These are phyloP conservation scores for Pseudococcus jackbeardsleyi DNA, from an alignment of 2,888 invertebrate species.

Conservation along the genomic window DNA sequence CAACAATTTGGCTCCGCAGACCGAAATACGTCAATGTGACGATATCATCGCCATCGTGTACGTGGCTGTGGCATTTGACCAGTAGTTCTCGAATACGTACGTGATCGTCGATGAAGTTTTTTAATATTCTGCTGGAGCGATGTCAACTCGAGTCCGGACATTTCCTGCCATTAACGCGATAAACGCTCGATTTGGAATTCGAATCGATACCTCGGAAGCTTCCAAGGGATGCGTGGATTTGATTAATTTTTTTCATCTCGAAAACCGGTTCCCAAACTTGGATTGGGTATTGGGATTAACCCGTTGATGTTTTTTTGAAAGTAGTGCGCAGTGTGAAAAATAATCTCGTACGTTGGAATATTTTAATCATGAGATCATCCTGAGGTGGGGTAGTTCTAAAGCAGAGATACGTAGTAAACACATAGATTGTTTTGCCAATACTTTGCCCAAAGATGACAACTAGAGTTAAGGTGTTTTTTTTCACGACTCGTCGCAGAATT, in stretches of 20 bases:
- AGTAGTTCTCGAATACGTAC: background rate
- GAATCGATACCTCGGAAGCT: background rate
- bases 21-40: background rate
- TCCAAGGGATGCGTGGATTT: background rate
- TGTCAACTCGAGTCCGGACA: constrained; percentile 1
- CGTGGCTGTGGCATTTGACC: background rate
- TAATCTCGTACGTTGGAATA: background rate
- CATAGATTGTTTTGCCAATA: too few species aligned
- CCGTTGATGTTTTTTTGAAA: background rate
- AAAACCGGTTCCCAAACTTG: background rate
- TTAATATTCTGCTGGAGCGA: background rate
- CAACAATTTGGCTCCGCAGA: background rate
- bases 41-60: background rate
- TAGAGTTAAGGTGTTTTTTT: too few species aligned
- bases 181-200: background rate
- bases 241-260: background rate
- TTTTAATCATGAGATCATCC: background rate
- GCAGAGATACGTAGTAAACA: too few species aligned
- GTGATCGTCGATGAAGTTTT: background rate
- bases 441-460: too few species aligned
- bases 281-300: background rate
- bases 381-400: background rate
- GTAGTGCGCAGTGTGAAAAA: too few species aligned
- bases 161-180: constrained; percentile 12
- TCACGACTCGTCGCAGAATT: too few species aligned